phyloP scores from a whole-genome alignment of 2,888 invertebrate genomes.

The Heliconius aoede region DNA sequence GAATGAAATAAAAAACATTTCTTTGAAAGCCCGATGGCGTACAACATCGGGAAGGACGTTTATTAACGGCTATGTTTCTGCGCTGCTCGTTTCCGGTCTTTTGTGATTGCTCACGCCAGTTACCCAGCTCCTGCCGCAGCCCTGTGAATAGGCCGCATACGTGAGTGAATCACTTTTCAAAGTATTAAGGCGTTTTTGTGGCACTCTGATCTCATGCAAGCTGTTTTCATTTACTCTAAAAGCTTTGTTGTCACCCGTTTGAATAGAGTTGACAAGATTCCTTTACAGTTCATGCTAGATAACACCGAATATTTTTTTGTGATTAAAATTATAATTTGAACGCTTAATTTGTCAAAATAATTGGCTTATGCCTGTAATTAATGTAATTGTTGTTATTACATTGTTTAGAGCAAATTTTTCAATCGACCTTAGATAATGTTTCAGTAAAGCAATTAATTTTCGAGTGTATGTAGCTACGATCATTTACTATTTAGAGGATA shows the following conservation, averaged over 20 bases:
- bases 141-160: slow-evolving; percentile 68
- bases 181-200: slow-evolving; percentile 65
- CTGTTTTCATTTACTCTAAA: slow-evolving; percentile 42
- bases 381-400: neutral
- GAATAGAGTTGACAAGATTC: neutral
- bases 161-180: slow-evolving; percentile 67
- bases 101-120: slow-evolving; percentile 70
- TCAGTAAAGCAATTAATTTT: no score
- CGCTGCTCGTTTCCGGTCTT: slow-evolving; percentile 67
- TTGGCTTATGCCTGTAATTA: neutral
- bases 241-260: slow-evolving; percentile 27
- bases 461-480: no score
- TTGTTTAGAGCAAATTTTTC: no score
- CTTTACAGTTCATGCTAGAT: neutral
- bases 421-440: no score
- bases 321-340: neutral
- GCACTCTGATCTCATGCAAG: slow-evolving; percentile 46
- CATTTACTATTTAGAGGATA: neutral
- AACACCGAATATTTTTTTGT: neutral
- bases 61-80: slow-evolving; percentile 75
- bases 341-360: neutral
- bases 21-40: slow-evolving; percentile 50
- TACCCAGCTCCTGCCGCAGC: no score
- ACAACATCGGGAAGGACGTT: slow-evolving; percentile 62
- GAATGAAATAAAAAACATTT: slow-evolving; percentile 51